Percentiles rank a stretch among this genome's conserved stretches.
These are phyloP conservation scores for Probaryconus sp. DNA, from an alignment of 1,140 invertebrate species.

Conservation along the genomic window DNA sequence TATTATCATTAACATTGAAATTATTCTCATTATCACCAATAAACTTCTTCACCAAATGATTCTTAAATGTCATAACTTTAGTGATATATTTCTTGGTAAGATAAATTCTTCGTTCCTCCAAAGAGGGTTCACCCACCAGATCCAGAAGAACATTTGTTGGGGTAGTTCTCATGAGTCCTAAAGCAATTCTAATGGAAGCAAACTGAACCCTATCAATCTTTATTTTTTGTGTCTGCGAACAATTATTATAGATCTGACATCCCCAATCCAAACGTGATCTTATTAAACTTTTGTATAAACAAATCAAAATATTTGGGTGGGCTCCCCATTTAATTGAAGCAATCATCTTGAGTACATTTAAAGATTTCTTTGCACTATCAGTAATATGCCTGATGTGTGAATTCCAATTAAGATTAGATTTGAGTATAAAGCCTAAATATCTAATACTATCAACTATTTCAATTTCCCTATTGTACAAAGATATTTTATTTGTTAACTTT, in stretches of 20 bases:
- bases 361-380: constrained; percentile 13
- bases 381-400: constrained; percentile 15
- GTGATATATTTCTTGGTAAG: constrained; percentile 9
- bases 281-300: constrained; percentile 23
- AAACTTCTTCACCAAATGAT: neutral
- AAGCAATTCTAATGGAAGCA: neutral
- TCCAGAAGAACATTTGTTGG: neutral
- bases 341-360: constrained; percentile 30
- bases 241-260: neutral
- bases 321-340: constrained; percentile 6
- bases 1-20: neutral
- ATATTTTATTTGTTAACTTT: no score
- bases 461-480: neutral
- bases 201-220: constrained; percentile 10
- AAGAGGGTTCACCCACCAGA: neutral
- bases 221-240: neutral
- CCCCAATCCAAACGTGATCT: constrained; percentile 10
- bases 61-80: constrained; percentile 3
- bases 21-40: neutral
- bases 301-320: constrained; percentile 3
- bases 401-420: constrained; percentile 33
- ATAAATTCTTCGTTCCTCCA: neutral
- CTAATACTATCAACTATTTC: neutral
- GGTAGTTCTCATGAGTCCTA: constrained; percentile 7
- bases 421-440: constrained; percentile 30